Conservation (phyloP, 2,113 vertebrate species). For the Spea multiplicata region DNA sequence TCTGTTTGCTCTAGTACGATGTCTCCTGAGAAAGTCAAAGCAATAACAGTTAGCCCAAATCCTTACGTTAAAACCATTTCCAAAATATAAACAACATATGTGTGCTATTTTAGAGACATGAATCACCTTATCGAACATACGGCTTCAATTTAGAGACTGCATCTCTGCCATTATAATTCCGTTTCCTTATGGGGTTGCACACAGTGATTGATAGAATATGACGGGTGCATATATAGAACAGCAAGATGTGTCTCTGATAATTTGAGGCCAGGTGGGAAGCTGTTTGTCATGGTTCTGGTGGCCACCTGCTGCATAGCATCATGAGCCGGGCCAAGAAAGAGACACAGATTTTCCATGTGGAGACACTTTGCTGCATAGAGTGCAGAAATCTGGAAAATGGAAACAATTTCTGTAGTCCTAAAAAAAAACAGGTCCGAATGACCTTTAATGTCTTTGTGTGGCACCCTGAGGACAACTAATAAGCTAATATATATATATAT, state of each 20-base stretch:
- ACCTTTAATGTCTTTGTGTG: background rate
- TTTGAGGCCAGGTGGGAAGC: conserved; percentile 40
- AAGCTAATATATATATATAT: background rate
- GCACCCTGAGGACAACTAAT: background rate
- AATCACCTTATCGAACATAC: conserved; percentile 37
- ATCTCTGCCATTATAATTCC: conserved; percentile 15
- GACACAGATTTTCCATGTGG: conserved; percentile 21
- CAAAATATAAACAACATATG: conserved; percentile 2
- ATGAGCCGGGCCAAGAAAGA: conserved; percentile 23
- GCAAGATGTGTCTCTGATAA: conserved; percentile 24
- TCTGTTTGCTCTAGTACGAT: too few species aligned
- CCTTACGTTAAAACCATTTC: background rate
- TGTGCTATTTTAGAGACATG: conserved; percentile 8
- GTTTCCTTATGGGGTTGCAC: conserved; percentile 29
- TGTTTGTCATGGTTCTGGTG: conserved; percentile 16
- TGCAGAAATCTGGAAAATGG: conserved; percentile 5
- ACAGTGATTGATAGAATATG: conserved; percentile 33
- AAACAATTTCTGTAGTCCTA: background rate
- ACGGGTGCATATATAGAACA: conserved; percentile 16
- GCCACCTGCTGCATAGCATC: conserved; percentile 41
- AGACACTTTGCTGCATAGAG: conserved; percentile 4
- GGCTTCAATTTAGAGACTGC: conserved; percentile 26
- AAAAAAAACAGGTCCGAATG: background rate
- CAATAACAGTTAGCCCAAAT: background rate
- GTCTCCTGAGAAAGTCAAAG: too few species aligned